These are phyloP conservation scores for Coecobrya sp. DNA, from an alignment of 2,888 invertebrate species.

Conservation along the genomic window DNA sequence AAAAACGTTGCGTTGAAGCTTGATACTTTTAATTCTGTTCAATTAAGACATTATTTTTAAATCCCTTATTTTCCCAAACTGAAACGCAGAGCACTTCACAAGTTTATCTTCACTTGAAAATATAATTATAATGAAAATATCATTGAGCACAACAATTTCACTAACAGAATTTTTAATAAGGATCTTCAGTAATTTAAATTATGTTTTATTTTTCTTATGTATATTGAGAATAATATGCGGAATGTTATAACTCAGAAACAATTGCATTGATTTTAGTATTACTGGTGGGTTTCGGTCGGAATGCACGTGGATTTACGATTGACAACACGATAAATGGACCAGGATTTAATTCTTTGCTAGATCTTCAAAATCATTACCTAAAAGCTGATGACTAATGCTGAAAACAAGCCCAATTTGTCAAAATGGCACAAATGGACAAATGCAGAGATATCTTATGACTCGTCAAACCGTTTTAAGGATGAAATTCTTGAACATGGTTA, in stretches of 20 bases:
- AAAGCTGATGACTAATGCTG: not conserved
- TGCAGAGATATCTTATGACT: not conserved
- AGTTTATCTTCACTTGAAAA: no score
- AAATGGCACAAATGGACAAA: slow-evolving; percentile 40
- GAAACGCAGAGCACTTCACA: no score
- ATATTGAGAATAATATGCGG: not conserved
- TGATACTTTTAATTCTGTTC: no score
- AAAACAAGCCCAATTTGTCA: not conserved
- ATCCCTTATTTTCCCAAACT: no score
- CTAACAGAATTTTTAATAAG: no score
- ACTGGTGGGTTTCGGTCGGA: not conserved
- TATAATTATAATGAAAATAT: no score
- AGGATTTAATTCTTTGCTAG: slow-evolving; percentile 12
- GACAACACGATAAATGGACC: not conserved
- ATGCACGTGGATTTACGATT: not conserved
- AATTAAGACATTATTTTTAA: no score
- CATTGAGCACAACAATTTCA: no score
- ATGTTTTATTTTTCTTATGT: no score
- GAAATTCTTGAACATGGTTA: not conserved
- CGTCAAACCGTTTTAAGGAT: not conserved
- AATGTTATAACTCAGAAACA: no score
- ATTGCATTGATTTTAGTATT: not conserved
- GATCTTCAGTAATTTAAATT: no score
- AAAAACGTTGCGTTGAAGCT: no score
- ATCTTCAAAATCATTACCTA: slow-evolving; percentile 24